A percentile compares a stretch with the other conserved stretches of the same genome.
These are phyloP conservation scores for Tinamus guttatus DNA, from an alignment of 2,113 vertebrate genomes.

Conservation along the genomic window DNA sequence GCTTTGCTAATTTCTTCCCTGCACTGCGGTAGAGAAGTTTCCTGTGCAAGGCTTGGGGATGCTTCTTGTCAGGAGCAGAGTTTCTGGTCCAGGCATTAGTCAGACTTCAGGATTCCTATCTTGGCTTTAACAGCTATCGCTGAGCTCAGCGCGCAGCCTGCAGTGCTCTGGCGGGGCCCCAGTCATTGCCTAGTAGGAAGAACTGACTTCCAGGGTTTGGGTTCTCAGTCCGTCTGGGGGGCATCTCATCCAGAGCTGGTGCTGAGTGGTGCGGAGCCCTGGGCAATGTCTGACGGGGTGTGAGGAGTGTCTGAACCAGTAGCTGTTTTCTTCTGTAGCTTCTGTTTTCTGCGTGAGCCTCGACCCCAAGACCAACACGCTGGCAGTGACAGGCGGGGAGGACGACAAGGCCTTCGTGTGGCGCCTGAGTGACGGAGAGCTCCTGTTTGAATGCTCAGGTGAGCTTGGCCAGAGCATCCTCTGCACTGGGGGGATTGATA, in stretches of 20 bases:
- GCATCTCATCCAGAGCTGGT: not conserved
- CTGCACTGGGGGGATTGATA: not conserved
- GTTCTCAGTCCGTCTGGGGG: not conserved
- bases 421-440: conserved; percentile 89
- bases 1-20: not conserved
- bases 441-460: conserved; percentile 93
- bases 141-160: not conserved
- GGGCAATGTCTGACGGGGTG: fast-evolving
- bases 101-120: not conserved
- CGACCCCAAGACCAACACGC: conserved; percentile 87
- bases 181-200: fast-evolving
- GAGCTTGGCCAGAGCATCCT: not conserved
- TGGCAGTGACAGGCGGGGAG: conserved; percentile 93
- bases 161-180: no score
- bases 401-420: conserved; percentile 95
- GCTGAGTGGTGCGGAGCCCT: fast-evolving
- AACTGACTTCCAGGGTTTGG: not conserved
- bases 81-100: not conserved
- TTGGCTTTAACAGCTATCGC: fast-evolving
- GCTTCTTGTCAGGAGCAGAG: not conserved
- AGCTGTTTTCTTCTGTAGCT: not conserved
- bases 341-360: conserved; percentile 94
- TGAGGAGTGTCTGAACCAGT: fast-evolving
- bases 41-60: no score
- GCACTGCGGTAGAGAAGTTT: fast-evolving